Conservation (phyloP, 2,113 vertebrate species). For the Clinocottus analis region DNA sequence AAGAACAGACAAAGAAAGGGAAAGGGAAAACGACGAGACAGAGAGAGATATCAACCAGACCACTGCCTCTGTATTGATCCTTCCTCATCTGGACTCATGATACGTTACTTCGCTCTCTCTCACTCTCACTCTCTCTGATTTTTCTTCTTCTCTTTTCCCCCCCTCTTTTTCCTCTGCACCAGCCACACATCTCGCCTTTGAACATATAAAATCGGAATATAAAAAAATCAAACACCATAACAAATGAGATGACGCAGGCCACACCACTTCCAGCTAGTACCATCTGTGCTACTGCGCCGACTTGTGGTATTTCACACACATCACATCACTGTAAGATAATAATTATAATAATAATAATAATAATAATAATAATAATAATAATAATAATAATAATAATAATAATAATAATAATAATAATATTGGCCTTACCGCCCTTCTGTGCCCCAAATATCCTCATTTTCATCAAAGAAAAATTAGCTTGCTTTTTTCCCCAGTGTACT, state of each 20-base stretch:
- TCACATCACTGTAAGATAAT: constrained; percentile 16
- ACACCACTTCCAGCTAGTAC: background rate
- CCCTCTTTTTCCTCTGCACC: background rate
- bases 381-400: too few species aligned
- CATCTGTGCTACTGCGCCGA: background rate
- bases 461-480: too few species aligned
- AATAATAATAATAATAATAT: too few species aligned
- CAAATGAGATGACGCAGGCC: background rate
- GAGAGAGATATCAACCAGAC: constrained; percentile 65
- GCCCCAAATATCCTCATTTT: too few species aligned
- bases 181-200: background rate
- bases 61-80: constrained; percentile 74
- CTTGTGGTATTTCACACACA: constrained; percentile 13
- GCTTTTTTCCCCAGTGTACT: background rate
- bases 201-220: background rate
- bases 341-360: background rate
- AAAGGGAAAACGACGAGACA: constrained; percentile 22
- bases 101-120: background rate
- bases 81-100: constrained; percentile 63
- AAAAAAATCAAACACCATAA: background rate
- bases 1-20: constrained; percentile 22
- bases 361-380: background rate
- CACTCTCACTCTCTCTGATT: too few species aligned
- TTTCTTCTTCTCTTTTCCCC: too few species aligned
- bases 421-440: too few species aligned